phyloP scores from a whole-genome alignment of 2,888 invertebrate species.

The Drosophila cognata region DNA sequence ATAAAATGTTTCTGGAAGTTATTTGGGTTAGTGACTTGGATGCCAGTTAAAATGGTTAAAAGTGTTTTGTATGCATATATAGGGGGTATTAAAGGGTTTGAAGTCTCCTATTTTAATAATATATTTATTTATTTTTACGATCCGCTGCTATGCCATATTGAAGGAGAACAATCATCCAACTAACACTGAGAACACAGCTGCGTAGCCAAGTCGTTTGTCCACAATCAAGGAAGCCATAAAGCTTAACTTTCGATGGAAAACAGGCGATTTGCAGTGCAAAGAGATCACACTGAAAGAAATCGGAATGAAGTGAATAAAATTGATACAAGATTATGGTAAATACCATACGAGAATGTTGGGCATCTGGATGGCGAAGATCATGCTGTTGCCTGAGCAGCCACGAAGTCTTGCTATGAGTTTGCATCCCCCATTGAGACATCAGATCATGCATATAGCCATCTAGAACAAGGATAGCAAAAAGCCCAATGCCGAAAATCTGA shows the following conservation, averaged over 20 bases:
- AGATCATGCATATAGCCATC: constrained; percentile 33
- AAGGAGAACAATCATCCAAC: constrained; percentile 42
- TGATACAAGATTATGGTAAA: neutral
- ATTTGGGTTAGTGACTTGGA: neutral
- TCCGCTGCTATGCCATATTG: constrained; percentile 29
- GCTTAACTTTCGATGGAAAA: constrained; percentile 21
- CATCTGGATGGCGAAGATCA: neutral
- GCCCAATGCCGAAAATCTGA: neutral
- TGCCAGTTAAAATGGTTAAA: neutral
- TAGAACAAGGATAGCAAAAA: neutral
- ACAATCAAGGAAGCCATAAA: constrained; percentile 28
- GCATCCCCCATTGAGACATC: constrained; percentile 15
- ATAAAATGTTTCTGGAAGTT: neutral
- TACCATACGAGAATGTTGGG: constrained; percentile 27
- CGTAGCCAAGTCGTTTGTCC: constrained; percentile 41
- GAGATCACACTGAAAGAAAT: constrained; percentile 49
- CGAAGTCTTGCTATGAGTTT: constrained; percentile 16
- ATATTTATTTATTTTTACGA: neutral
- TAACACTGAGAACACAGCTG: constrained; percentile 22
- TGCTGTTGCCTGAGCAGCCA: constrained; percentile 1
- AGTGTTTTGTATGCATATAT: neutral
- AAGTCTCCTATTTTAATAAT: neutral
- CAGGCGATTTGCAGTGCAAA: constrained; percentile 39
- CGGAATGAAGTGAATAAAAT: neutral
- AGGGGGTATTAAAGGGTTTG: neutral